Evolutionary conservation across 2,113 vertebrate species (phyloP), one percentile per base, ranked within the genome.

Genomic region (Natator depressus): DNA sequence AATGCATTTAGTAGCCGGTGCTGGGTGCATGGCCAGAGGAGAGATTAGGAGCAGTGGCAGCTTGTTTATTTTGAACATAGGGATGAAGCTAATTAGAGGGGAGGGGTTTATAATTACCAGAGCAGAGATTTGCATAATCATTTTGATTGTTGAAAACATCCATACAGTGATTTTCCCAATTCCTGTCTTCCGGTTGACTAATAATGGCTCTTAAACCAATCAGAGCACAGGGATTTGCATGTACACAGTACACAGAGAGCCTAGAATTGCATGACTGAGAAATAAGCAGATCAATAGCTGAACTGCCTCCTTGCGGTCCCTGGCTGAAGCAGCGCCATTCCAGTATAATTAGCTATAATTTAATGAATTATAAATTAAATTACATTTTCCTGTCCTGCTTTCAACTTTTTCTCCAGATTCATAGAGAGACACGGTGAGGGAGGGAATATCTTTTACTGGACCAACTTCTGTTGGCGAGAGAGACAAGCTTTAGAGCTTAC

Each of bases 1-100:
- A 3, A 35, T 53, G 54, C 47, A 3, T 0, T 0, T 19, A 82
- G 20, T 9, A 8, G 20, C 49, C 1, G 4, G 35, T 20, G 1
- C 6, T 0, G 0, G 0, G 24, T 3, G 42, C 0, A 0, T 14
- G n/a, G 5, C 35, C 42, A 5, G 14, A 9, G 1, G 27, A 1
- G 54, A 9, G 75, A 27, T 47, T 22, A 22, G 72, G 11, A 24
- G 16, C 75, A 13, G 31, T 0, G 1, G 53, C 1, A 42, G 20
- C 22, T 25, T 4, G 10, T 8, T 78, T 17, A 38, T 25, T 17
- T 55, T 42, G 27, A 29, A 69, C 5, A 7, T 3, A 17, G 12
- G 16, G 35, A 42, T 80, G 3, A 10, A 27, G 93, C 57, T 38
- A 25, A 46, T 46, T 27, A 25, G 38, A 46, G 59, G 59, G 49